Conservation (phyloP, 2,113 vertebrate species). For the Petrocephalus microphthalmus region DNA sequence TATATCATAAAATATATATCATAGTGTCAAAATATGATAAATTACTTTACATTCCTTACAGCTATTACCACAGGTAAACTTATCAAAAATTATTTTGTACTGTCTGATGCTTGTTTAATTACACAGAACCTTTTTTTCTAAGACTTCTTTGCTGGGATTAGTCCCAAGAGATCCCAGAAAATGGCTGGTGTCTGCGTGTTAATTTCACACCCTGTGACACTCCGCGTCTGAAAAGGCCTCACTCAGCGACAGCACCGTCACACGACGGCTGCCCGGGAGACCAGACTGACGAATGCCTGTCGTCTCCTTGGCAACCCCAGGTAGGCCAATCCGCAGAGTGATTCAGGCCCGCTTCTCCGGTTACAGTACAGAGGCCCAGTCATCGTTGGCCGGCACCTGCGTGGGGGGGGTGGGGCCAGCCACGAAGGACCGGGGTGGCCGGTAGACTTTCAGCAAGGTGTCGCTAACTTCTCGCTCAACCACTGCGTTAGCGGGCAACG, state of each 20-base stretch:
- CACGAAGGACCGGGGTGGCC: background rate
- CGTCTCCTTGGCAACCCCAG: background rate
- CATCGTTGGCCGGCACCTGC: background rate
- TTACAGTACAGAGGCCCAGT: background rate
- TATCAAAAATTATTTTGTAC: background rate
- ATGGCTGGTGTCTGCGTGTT: background rate
- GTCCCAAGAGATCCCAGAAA: background rate
- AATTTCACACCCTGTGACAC: background rate
- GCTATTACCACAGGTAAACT: background rate
- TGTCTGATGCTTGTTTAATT: background rate
- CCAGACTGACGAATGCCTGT: background rate
- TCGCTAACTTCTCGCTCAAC: background rate
- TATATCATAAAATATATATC: too few relatives aligned
- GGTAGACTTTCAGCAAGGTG: background rate
- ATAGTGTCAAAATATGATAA: background rate
- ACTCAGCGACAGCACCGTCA: background rate
- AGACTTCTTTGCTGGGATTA: background rate
- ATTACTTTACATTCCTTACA: background rate
- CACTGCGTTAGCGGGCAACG: background rate
- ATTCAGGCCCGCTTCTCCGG: background rate
- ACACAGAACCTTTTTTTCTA: background rate
- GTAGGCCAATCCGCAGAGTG: background rate
- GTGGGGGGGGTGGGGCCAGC: background rate
- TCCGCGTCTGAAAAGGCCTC: background rate
- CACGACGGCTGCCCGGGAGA: background rate